phyloP scores from a whole-genome alignment of 92 coral and sea anemone species.

The Zoanthus sansibaricus region DNA sequence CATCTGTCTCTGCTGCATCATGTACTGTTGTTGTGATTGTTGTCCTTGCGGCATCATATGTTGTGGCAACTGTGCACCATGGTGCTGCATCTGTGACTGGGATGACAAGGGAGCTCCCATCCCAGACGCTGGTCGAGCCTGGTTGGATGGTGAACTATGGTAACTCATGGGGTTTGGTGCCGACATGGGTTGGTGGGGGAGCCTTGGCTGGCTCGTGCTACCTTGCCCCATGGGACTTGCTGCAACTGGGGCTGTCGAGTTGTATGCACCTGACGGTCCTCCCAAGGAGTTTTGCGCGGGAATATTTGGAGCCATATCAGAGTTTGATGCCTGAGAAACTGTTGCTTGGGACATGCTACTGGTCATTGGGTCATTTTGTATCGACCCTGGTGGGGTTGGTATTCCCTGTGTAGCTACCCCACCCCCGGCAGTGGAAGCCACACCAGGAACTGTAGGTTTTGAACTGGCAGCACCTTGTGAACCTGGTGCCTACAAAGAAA shows the following conservation, averaged over 20 bases:
- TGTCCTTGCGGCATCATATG: constrained; percentile 88
- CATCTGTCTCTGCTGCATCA: constrained; percentile 93
- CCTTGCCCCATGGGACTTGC: constrained; percentile 68
- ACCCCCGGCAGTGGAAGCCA: constrained; percentile 66
- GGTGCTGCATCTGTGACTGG: constrained; percentile 79
- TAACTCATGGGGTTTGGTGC: constrained; percentile 70
- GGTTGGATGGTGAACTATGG: constrained; percentile 71
- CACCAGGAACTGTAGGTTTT: constrained; percentile 65
- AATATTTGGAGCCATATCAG: constrained; percentile 59
- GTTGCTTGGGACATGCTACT: constrained; percentile 35
- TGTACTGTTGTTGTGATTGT: constrained; percentile 85
- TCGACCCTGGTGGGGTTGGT: constrained; percentile 45
- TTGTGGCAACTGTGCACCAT: constrained; percentile 76
- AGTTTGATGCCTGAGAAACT: constrained; percentile 47
- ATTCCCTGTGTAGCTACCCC: constrained; percentile 69
- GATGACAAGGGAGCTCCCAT: constrained; percentile 74
- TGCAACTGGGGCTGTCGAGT: constrained; percentile 63
- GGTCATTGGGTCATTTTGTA: constrained; percentile 15
- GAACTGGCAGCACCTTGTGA: constrained; percentile 56
- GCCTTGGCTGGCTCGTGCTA: constrained; percentile 80
- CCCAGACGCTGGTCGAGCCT: constrained; percentile 61
- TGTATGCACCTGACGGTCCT: constrained; percentile 50
- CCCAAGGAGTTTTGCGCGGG: constrained; percentile 64
- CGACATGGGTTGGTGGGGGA: constrained; percentile 85
- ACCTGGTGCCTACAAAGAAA: constrained; percentile 60